Percentiles rank a stretch among this genome's conserved stretches.
Conservation (phyloP, 1,140 invertebrate species). For the Zaprionus ghesquierei region DNA sequence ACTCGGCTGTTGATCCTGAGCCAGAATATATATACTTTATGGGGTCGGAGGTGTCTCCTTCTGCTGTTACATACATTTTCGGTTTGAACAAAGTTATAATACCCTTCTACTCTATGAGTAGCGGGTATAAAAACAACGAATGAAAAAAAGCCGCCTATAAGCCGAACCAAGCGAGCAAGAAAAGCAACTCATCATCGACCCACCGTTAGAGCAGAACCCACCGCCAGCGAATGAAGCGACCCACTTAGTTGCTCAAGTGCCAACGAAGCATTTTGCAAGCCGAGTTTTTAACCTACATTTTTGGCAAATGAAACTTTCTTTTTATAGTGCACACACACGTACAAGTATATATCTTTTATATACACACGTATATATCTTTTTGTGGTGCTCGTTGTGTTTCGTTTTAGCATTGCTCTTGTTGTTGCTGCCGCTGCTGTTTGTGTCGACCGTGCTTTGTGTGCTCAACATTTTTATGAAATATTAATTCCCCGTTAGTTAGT, state of each 20-base stretch:
- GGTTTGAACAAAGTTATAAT: no score
- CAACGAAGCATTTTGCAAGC: slow-evolving; percentile 38
- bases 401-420: background rate
- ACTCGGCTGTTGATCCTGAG: no score
- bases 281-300: slow-evolving; percentile 69
- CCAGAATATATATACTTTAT: no score
- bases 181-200: background rate
- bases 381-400: background rate
- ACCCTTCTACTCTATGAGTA: no score
- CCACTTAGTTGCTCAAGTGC: slow-evolving; percentile 42
- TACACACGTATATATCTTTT: background rate
- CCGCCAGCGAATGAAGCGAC: slow-evolving; percentile 10
- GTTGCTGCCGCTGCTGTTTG: background rate
- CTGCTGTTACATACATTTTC: no score
- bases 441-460: slow-evolving; percentile 1
- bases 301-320: slow-evolving; percentile 60
- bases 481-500: slow-evolving; percentile 37
- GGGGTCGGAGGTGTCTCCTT: no score
- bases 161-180: background rate
- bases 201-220: background rate
- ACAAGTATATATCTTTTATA: background rate
- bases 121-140: background rate
- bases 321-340: background rate
- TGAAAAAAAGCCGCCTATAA: background rate
- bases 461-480: slow-evolving; percentile 36